phyloP scores from a whole-genome alignment of 2,113 vertebrate genomes.

The Corythaeola cristata region DNA sequence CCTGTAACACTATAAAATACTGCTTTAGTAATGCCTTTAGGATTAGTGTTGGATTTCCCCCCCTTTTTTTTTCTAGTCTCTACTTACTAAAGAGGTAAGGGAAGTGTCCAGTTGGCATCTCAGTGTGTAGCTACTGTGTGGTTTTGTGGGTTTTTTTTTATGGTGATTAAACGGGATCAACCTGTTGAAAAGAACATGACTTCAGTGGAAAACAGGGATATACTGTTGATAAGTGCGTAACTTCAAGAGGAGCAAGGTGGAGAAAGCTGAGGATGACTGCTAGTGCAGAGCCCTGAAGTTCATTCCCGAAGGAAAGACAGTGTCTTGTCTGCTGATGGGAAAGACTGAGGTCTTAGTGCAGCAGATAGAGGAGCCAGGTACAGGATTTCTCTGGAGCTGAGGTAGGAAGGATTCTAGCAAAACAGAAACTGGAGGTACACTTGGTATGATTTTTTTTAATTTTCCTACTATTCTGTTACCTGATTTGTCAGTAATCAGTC shows the following conservation, averaged over 20 bases:
- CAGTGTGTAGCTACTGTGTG: rapidly evolving
- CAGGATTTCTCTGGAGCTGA: background rate
- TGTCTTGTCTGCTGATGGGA: background rate
- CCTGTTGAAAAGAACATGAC: background rate
- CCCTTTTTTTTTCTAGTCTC: too few relatives aligned
- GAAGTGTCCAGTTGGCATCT: rapidly evolving
- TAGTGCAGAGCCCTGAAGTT: background rate
- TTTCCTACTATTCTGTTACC: rapidly evolving
- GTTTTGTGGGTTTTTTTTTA: too few relatives aligned
- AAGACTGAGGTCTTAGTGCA: background rate
- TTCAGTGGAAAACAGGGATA: background rate
- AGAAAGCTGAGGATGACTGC: background rate
- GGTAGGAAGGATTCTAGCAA: background rate
- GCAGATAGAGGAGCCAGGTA: background rate
- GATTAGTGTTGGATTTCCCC: too few relatives aligned
- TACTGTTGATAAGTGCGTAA: rapidly evolving
- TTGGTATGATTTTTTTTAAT: background rate
- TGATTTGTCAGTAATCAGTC: background rate
- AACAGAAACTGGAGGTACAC: rapidly evolving
- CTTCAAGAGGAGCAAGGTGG: background rate
- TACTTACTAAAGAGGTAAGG: background rate
- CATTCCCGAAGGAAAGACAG: background rate
- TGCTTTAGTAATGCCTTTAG: background rate
- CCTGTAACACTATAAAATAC: rapidly evolving
- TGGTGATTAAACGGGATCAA: background rate